Percentiles rank a stretch among this genome's conserved stretches.
Conservation (phyloP, 2,113 vertebrate genomes). For the Psilopsiagon aurifrons region DNA sequence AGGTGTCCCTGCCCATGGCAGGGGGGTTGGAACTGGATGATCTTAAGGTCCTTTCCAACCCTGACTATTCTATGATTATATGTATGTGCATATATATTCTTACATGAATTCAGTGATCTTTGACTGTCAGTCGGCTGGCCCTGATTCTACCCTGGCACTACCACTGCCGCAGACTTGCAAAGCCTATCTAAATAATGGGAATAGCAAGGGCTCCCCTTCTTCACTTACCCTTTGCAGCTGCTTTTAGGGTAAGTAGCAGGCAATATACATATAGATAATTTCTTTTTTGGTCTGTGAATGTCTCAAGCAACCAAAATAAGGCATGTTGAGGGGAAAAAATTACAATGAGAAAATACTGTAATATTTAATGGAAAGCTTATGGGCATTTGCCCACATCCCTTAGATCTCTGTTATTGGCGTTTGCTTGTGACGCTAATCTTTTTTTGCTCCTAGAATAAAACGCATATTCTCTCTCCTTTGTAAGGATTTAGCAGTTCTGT, state of each 20-base stretch:
- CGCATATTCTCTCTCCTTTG: rapidly evolving
- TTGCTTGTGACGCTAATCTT: neutral
- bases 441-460: neutral
- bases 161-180: neutral
- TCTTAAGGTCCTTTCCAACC: no score
- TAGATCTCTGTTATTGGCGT: neutral
- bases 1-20: no score
- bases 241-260: neutral
- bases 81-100: neutral
- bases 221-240: neutral
- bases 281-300: neutral
- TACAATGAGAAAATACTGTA: neutral
- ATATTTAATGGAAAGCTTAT: neutral
- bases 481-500: neutral
- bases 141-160: neutral
- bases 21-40: no score
- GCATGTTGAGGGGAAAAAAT: neutral
- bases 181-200: neutral
- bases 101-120: neutral
- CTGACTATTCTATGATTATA: no score
- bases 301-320: neutral
- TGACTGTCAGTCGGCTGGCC: neutral
- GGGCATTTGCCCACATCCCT: neutral
- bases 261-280: neutral
- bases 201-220: neutral